These are phyloP conservation scores for Acanthosepion lycidas DNA, from an alignment of 2,888 invertebrate species.

Conservation along the genomic window DNA sequence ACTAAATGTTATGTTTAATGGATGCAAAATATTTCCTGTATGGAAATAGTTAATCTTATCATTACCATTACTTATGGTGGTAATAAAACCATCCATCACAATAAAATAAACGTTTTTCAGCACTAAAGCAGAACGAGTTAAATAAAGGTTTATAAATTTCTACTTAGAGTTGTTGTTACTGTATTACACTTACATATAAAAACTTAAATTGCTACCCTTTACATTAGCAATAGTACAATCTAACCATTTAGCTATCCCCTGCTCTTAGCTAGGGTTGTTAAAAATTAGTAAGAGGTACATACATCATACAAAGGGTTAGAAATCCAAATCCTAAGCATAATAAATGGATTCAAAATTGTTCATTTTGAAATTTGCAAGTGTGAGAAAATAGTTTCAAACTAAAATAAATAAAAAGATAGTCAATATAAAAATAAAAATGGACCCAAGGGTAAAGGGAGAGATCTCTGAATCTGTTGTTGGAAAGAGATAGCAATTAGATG, in stretches of 20 bases:
- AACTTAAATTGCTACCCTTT: too few relatives aligned
- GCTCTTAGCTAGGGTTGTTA: not conserved
- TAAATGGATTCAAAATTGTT: not conserved
- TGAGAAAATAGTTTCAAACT: not conserved
- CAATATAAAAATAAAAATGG: too few relatives aligned
- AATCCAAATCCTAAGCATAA: not conserved
- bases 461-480: not conserved
- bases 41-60: too few relatives aligned
- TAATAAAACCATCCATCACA: too few relatives aligned
- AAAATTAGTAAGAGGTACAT: not conserved
- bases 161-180: too few relatives aligned
- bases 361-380: not conserved
- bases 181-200: not conserved
- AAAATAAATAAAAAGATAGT: not conserved
- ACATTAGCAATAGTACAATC: not conserved
- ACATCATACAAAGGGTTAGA: not conserved
- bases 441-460: not conserved
- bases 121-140: too few relatives aligned
- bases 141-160: too few relatives aligned
- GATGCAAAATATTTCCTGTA: too few relatives aligned
- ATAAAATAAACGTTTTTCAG: too few relatives aligned
- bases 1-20: too few relatives aligned
- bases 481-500: not conserved
- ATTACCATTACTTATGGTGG: too few relatives aligned
- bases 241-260: not conserved